phyloP scores from a whole-genome alignment of 2,797 vertebrate species.

The Ficedula albicollis region DNA sequence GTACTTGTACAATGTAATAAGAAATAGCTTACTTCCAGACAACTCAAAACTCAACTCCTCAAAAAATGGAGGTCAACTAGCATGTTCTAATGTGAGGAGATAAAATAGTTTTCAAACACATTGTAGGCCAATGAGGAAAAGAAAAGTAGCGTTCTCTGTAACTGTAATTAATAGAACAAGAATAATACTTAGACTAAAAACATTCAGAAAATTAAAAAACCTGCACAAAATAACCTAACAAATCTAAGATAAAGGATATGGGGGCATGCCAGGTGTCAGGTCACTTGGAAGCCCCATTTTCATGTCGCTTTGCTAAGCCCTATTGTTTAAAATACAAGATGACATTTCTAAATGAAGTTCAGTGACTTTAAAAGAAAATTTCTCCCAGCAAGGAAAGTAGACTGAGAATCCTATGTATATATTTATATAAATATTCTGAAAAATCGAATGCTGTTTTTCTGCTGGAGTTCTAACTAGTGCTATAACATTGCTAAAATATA shows the following conservation, averaged over 20 bases:
- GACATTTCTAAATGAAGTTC: neutral
- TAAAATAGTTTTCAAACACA: neutral
- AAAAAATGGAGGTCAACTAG: neutral
- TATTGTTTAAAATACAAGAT: neutral
- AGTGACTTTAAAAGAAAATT: neutral
- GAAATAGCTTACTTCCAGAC: neutral
- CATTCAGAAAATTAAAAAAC: neutral
- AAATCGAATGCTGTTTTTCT: neutral
- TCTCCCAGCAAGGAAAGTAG: neutral
- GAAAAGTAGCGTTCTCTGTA: neutral
- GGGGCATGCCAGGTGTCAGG: neutral
- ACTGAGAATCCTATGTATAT: neutral
- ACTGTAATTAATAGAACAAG: neutral
- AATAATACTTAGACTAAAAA: neutral
- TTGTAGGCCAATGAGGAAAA: neutral
- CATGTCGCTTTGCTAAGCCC: neutral
- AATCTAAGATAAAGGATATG: neutral
- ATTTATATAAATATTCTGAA: neutral
- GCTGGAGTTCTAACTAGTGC: neutral
- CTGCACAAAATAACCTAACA: neutral
- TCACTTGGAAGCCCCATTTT: neutral
- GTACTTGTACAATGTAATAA: neutral
- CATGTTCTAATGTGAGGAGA: neutral
- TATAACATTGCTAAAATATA: neutral
- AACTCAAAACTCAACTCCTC: neutral